Evolutionary conservation across 2,113 vertebrate species (phyloP).

Genomic region (Fregetta grallaria): DNA sequence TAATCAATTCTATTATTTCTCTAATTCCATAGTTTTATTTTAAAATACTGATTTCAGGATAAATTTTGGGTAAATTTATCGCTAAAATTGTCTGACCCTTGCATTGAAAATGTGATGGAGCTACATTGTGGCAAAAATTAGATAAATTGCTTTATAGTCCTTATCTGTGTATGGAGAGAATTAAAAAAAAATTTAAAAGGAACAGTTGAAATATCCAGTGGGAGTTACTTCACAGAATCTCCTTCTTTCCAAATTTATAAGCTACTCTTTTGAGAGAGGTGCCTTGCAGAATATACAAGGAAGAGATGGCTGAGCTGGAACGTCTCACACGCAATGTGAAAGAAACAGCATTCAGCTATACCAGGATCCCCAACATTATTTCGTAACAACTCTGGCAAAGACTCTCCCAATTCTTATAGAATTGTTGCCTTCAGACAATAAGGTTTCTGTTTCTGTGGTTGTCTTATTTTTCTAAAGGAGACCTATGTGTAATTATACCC

Average conservation of each 20-base stretch:
- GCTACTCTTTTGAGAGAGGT: not conserved
- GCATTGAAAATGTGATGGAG: not conserved
- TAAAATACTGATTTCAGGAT: conserved; percentile 31
- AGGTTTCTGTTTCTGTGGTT: not conserved
- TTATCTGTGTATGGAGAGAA: not conserved
- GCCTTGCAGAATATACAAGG: not conserved
- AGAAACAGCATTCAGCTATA: not conserved
- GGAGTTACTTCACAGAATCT: not conserved
- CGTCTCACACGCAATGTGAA: accelerated
- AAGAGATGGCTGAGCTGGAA: not conserved
- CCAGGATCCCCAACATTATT: not conserved
- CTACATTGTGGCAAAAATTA: not conserved
- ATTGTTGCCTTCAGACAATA: not conserved
- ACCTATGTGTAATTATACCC: not conserved
- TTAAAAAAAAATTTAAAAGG: not conserved
- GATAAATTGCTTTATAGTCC: not conserved
- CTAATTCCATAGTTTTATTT: not conserved
- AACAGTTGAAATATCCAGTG: not conserved
- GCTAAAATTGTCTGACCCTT: conserved; percentile 3
- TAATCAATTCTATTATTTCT: conserved; percentile 24
- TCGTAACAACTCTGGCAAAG: not conserved
- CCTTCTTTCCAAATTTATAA: not conserved
- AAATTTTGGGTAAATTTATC: not conserved
- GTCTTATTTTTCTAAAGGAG: not conserved
- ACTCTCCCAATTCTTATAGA: not conserved